A percentile compares a stretch with the other conserved stretches of the same genome.
Evolutionary conservation across 2,797 vertebrate genomes (phyloP).

Genomic region (Acrossocheilus fasciatus): DNA sequence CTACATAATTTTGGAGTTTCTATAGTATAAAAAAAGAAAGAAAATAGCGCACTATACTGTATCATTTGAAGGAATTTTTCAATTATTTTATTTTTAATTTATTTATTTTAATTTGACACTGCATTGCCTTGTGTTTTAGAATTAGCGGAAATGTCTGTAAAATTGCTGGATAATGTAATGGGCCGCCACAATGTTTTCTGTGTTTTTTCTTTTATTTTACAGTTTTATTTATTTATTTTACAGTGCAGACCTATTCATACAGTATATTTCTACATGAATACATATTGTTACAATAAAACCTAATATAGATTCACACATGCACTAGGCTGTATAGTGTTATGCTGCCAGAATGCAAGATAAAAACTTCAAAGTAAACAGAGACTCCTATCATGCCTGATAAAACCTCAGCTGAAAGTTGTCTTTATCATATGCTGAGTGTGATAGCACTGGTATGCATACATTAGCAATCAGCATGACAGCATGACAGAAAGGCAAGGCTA

Average conservation of each 20-base stretch:
- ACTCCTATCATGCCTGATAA: constrained; percentile 3
- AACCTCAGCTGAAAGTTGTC: constrained; percentile 22
- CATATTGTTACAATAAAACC: not conserved
- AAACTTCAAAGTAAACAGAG: constrained; percentile 23
- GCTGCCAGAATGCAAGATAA: not conserved
- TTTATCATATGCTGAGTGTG: constrained; percentile 34
- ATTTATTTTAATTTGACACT: not conserved
- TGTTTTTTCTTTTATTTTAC: not conserved
- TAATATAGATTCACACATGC: not conserved
- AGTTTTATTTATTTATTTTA: not conserved
- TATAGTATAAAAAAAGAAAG: not conserved
- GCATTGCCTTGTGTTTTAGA: not conserved
- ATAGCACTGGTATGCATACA: constrained; percentile 44
- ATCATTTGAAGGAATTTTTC: not conserved
- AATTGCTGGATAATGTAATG: not conserved
- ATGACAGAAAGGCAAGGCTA: constrained; percentile 18
- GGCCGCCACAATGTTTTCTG: too few relatives aligned
- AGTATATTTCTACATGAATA: not conserved
- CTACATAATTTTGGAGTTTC: not conserved
- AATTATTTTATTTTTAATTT: not conserved
- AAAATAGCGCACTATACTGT: not conserved
- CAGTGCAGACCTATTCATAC: not conserved
- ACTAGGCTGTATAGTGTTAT: not conserved
- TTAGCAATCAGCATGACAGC: constrained; percentile 51
- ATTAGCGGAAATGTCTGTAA: not conserved